Conservation (phyloP, 2,797 vertebrate genomes). For the Schizopygopsis pylzovi region DNA sequence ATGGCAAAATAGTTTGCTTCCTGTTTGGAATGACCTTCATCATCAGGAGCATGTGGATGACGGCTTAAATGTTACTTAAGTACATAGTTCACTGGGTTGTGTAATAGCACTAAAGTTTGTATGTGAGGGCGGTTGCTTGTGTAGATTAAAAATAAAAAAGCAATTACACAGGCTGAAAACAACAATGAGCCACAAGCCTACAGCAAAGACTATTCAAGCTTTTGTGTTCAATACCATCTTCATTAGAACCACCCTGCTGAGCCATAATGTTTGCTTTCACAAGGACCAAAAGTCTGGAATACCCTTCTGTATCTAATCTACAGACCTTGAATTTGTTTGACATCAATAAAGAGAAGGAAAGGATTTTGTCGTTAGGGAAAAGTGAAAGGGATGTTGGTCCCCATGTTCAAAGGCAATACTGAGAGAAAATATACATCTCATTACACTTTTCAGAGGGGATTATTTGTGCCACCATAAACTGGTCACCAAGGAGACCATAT, state of each 20-base stretch:
- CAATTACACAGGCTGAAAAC: constrained; percentile 4
- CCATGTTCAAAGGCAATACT: neutral
- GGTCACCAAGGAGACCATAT: constrained; percentile 55
- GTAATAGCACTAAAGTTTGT: neutral
- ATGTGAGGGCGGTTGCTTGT: neutral
- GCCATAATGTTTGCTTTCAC: constrained; percentile 22
- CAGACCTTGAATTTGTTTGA: neutral
- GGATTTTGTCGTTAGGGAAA: constrained; percentile 2
- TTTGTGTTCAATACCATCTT: constrained; percentile 20
- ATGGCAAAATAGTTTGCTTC: neutral
- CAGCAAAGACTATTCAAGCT: constrained; percentile 4
- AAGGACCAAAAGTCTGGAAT: neutral
- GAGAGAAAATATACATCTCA: constrained; percentile 42
- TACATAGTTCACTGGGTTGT: neutral
- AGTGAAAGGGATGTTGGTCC: neutral
- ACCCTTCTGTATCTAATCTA: constrained; percentile 7
- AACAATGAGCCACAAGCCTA: neutral
- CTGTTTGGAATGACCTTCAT: neutral
- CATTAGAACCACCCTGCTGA: constrained; percentile 32
- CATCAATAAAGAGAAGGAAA: neutral
- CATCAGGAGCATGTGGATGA: neutral
- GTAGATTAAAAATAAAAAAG: neutral
- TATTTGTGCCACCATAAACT: constrained; percentile 52
- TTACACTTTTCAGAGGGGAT: constrained; percentile 45
- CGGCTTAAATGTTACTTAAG: neutral